phyloP scores from a whole-genome alignment of 64 coral and sea anemone species.

The Stichodactyla mertensii region DNA sequence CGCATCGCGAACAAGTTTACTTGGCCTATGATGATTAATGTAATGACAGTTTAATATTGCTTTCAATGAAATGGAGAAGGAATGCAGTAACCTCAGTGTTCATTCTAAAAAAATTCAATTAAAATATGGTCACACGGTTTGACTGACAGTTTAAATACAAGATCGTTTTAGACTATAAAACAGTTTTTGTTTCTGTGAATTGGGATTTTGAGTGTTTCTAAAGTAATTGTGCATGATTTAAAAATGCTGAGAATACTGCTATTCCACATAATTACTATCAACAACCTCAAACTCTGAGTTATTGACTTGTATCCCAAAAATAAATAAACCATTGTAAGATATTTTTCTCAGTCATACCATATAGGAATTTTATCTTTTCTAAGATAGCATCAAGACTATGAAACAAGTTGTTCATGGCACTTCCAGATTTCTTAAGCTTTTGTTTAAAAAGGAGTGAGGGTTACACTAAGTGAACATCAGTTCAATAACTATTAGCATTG shows the following conservation, averaged over 20 bases:
- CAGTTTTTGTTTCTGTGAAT: neutral
- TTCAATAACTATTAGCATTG: neutral
- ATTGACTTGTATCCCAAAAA: neutral
- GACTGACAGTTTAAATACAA: neutral
- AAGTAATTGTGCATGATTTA: neutral
- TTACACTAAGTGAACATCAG: neutral
- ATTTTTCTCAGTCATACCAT: too few relatives aligned
- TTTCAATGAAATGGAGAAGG: neutral
- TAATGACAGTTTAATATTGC: slow-evolving; percentile 12
- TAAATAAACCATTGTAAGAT: neutral
- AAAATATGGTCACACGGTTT: neutral
- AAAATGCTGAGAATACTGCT: neutral
- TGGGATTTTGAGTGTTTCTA: neutral
- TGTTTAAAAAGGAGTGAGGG: too few relatives aligned
- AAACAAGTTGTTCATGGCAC: too few relatives aligned
- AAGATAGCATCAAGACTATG: too few relatives aligned
- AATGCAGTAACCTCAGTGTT: neutral
- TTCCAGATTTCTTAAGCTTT: too few relatives aligned
- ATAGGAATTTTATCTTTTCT: too few relatives aligned
- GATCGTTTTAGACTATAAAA: neutral
- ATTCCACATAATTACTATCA: neutral
- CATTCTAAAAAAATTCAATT: neutral
- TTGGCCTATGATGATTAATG: neutral
- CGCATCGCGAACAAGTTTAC: neutral
- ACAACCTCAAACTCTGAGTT: neutral